Evolutionary conservation across 2,888 invertebrate genomes (phyloP).

Genomic region (Heliothis peltigera): DNA sequence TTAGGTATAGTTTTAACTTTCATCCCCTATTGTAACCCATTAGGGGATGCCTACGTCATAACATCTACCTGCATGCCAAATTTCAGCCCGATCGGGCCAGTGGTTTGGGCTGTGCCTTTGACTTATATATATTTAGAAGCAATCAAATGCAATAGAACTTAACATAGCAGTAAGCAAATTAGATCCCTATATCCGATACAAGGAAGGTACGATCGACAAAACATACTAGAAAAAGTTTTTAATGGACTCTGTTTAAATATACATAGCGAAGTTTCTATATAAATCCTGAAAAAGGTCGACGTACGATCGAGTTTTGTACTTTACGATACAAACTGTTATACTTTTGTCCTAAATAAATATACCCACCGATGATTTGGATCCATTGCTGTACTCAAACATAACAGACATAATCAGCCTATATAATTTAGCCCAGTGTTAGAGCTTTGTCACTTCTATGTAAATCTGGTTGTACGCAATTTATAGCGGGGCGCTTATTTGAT

Average conservation of each 20-base stretch:
- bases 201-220: slow-evolving; percentile 34
- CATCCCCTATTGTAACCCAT: no score
- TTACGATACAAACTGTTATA: slow-evolving; percentile 56
- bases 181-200: slow-evolving; percentile 17
- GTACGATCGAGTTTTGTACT: slow-evolving; percentile 46
- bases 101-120: no score
- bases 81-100: no score
- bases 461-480: background rate
- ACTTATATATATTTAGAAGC: no score
- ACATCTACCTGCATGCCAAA: no score
- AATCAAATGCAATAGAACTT: no score
- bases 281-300: slow-evolving; percentile 69
- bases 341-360: slow-evolving; percentile 58
- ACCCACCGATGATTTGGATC: slow-evolving; percentile 25
- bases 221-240: slow-evolving; percentile 60
- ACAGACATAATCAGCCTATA: slow-evolving; percentile 4
- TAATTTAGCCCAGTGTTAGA: background rate
- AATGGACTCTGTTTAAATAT: slow-evolving; percentile 64
- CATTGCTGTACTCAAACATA: slow-evolving; percentile 31
- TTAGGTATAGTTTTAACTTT: no score
- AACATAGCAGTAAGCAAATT: slow-evolving; percentile 31
- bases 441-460: background rate
- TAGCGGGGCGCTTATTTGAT: background rate
- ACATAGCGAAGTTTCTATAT: slow-evolving; percentile 60
- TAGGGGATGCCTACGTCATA: no score